Evolutionary conservation across 2,797 vertebrate species (phyloP).

Genomic region (Enoplosus armatus): DNA sequence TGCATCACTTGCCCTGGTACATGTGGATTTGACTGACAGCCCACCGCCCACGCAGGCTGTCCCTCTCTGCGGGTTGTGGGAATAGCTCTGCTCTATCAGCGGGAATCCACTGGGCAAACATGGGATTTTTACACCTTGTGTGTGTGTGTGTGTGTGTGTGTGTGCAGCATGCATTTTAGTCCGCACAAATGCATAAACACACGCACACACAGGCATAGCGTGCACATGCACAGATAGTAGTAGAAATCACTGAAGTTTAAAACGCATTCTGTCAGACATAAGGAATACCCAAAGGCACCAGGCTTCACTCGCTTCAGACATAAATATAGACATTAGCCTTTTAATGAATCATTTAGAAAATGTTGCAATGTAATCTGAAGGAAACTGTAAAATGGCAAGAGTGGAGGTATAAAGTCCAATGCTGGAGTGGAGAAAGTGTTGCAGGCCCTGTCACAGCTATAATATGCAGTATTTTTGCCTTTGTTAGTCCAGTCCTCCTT

Average conservation of each 20-base stretch:
- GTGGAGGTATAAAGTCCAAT: conserved; percentile 7
- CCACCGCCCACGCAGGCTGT: conserved; percentile 48
- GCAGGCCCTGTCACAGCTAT: conserved; percentile 22
- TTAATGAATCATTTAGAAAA: conserved; percentile 30
- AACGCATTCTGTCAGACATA: conserved; percentile 24
- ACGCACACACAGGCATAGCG: background rate
- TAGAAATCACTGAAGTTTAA: conserved; percentile 36
- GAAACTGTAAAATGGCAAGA: background rate
- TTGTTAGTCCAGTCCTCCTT: conserved; percentile 16
- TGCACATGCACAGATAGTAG: conserved; percentile 14
- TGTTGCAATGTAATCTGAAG: background rate
- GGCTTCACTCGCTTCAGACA: conserved; percentile 19
- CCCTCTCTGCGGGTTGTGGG: conserved; percentile 59
- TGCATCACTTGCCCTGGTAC: conserved; percentile 69
- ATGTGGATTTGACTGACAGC: conserved; percentile 74
- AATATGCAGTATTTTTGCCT: conserved; percentile 19
- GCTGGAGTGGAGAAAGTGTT: conserved; percentile 16
- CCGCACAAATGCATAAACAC: background rate
- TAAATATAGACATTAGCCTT: conserved; percentile 35
- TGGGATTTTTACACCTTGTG: conserved; percentile 47
- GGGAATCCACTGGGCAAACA: conserved; percentile 52
- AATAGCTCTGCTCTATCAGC: conserved; percentile 64
- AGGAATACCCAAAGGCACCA: conserved; percentile 17
- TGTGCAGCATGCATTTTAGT: conserved; percentile 4
- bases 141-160: conserved; percentile 22